phyloP scores from a whole-genome alignment of 2,797 vertebrate species.

The Lates japonicus region DNA sequence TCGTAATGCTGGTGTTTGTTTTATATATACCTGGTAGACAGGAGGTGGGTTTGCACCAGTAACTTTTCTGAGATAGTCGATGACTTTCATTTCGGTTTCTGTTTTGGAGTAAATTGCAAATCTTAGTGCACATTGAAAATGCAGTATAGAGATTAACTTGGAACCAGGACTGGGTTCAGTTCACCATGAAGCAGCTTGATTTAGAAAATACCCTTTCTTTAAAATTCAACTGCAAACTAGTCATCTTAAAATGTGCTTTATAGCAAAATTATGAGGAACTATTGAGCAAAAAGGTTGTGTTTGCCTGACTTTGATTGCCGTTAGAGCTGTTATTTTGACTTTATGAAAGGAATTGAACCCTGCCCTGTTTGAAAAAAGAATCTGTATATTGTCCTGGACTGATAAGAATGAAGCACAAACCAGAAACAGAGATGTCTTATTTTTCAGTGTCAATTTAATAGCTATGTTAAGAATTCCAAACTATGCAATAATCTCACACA shows the following conservation, averaged over 20 bases:
- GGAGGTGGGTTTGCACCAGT: conserved; percentile 49
- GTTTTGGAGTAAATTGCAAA: conserved; percentile 60
- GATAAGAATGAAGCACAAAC: conserved; percentile 53
- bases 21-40: conserved; percentile 41
- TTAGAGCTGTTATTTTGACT: conserved; percentile 14
- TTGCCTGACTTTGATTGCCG: not conserved
- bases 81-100: conserved; percentile 54
- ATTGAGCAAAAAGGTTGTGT: not conserved
- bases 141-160: conserved; percentile 64
- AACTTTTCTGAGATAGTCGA: conserved; percentile 39
- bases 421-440: conserved; percentile 74
- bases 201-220: conserved; percentile 14
- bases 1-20: conserved; percentile 74
- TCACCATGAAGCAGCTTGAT: conserved; percentile 7
- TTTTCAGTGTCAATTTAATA: conserved; percentile 83
- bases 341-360: conserved; percentile 50
- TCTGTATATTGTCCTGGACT: conserved; percentile 44
- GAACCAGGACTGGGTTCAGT: conserved; percentile 50
- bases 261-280: not conserved
- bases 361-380: conserved; percentile 32
- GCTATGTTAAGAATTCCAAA: conserved; percentile 87
- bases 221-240: conserved; percentile 22
- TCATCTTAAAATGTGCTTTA: conserved; percentile 1
- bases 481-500: conserved; percentile 89
- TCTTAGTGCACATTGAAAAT: conserved; percentile 68